Conservation (phyloP, 2,113 vertebrate species). For the Anolis carolinensis region DNA sequence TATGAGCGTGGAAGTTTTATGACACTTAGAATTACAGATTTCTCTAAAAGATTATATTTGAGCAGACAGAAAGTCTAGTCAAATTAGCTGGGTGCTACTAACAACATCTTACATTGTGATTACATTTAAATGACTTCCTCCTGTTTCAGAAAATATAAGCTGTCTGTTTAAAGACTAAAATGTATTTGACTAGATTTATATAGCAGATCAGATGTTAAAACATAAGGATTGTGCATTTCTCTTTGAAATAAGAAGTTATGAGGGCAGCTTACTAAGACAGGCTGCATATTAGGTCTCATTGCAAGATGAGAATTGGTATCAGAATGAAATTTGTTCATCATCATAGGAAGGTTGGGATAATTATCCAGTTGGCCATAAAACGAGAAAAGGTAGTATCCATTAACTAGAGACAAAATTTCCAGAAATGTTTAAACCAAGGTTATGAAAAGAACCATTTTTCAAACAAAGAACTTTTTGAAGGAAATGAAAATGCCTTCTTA, state of each 20-base stretch:
- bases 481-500: not conserved
- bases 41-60: not conserved
- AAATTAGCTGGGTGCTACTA: fast-evolving
- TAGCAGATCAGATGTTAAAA: not conserved
- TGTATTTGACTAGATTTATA: not conserved
- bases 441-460: not conserved
- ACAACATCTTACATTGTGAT: not conserved
- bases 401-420: not conserved
- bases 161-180: not conserved
- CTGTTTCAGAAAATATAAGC: not conserved
- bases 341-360: not conserved
- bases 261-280: not conserved
- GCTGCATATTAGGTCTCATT: not conserved
- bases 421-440: not conserved
- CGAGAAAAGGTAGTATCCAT: not conserved
- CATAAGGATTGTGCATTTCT: not conserved
- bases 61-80: slow-evolving; percentile 38
- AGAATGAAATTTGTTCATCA: not conserved
- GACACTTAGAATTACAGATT: not conserved
- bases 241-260: not conserved
- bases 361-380: not conserved
- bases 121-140: not conserved
- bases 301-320: not conserved
- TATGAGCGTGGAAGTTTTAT: fast-evolving
- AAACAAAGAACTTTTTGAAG: not conserved